Evolutionary conservation across 2,797 vertebrate genomes (phyloP).

Genomic region (Artibeus lituratus): DNA sequence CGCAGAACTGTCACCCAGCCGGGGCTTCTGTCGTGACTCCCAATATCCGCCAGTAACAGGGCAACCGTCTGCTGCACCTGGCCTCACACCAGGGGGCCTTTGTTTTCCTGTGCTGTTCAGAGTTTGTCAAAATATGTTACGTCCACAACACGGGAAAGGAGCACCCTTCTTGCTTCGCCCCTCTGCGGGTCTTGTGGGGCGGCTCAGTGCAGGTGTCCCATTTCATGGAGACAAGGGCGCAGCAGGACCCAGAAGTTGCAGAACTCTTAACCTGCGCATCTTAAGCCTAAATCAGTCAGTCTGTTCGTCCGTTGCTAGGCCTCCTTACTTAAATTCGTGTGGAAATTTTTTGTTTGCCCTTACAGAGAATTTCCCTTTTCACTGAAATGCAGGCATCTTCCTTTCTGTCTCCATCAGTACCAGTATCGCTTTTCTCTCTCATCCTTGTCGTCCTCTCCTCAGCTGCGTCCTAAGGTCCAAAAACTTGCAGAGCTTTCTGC

Average conservation of each 20-base stretch:
- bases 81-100: background rate
- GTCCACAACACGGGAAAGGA: background rate
- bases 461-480: background rate
- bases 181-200: too few relatives aligned
- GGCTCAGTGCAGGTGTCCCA: rapidly evolving
- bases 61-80: too few relatives aligned
- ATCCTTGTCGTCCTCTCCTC: background rate
- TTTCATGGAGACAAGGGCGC: background rate
- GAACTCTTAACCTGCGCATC: background rate
- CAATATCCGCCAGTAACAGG: rapidly evolving
- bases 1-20: rapidly evolving
- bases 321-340: background rate
- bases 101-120: background rate
- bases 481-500: background rate
- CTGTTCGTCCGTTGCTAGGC: background rate
- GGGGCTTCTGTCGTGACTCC: background rate
- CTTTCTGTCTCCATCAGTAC: background rate
- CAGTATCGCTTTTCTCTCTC: background rate
- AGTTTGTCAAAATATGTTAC: background rate
- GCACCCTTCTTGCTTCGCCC: background rate
- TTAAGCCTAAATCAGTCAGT: background rate
- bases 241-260: background rate
- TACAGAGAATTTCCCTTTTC: background rate
- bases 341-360: background rate
- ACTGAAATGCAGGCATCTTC: background rate